These are phyloP conservation scores for Uropsilus gracilis DNA, from an alignment of 2,113 vertebrate genomes.

Conservation along the genomic window DNA sequence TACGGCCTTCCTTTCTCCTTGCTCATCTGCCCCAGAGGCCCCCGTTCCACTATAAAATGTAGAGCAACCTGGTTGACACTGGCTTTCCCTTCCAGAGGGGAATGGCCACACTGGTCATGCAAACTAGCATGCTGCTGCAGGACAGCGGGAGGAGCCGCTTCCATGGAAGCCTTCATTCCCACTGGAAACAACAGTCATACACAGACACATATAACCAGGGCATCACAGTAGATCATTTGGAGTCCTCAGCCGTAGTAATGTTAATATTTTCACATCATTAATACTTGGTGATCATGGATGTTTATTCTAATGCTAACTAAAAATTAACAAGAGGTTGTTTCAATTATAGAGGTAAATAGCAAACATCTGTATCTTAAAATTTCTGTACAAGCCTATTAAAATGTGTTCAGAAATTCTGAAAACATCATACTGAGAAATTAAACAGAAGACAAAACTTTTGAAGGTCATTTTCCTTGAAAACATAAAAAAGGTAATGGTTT, in stretches of 20 bases:
- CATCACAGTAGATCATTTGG: neutral
- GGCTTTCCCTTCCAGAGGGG: neutral
- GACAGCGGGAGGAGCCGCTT: neutral
- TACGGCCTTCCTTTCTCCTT: neutral
- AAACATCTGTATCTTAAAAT: slow-evolving; percentile 37
- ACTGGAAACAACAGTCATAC: neutral
- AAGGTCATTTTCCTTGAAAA: slow-evolving; percentile 37
- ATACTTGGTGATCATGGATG: neutral
- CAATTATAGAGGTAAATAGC: neutral
- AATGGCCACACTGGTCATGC: rapidly evolving
- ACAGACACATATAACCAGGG: neutral
- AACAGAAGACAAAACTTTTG: slow-evolving; percentile 7
- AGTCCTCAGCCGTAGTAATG: neutral
- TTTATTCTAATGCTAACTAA: neutral
- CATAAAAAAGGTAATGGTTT: neutral
- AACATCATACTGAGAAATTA: slow-evolving; percentile 38
- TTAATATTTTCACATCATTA: neutral
- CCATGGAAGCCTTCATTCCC: neutral
- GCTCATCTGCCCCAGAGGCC: neutral
- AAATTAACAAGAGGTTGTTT: slow-evolving; percentile 1
- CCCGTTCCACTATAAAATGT: neutral
- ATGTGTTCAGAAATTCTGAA: slow-evolving; percentile 24
- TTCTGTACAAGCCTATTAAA: slow-evolving; percentile 25
- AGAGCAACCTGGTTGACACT: neutral
- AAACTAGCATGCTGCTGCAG: neutral